These are phyloP conservation scores for Auanema freiburgensis DNA, from an alignment of 2,888 invertebrate species.

Conservation along the genomic window DNA sequence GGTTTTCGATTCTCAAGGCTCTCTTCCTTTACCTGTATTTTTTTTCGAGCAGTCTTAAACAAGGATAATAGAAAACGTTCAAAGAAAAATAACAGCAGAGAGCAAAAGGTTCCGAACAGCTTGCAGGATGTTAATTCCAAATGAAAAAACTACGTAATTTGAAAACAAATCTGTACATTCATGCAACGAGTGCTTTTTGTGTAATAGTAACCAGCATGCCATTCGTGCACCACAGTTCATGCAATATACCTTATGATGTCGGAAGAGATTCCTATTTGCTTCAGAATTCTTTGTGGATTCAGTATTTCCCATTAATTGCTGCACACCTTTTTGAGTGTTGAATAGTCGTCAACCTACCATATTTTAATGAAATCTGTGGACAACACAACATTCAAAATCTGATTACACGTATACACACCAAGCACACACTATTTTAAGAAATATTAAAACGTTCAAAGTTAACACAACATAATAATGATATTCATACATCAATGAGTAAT, in stretches of 20 bases:
- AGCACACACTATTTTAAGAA: no score
- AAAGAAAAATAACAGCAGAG: background rate
- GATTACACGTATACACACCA: no score
- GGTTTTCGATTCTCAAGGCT: background rate
- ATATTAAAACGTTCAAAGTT: no score
- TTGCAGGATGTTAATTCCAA: background rate
- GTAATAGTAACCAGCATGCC: constrained; percentile 1
- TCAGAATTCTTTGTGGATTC: constrained; percentile 12
- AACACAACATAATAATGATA: no score
- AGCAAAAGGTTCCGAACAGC: constrained; percentile 2
- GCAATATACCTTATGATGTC: background rate
- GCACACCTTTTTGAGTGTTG: constrained; percentile 1
- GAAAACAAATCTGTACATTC: background rate
- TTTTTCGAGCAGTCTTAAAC: background rate
- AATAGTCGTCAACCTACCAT: no score
- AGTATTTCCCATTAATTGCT: constrained; percentile 19
- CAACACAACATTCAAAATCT: no score
- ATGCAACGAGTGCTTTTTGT: background rate
- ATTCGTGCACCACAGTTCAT: background rate
- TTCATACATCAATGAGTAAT: no score
- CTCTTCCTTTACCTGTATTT: background rate
- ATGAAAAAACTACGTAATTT: constrained; percentile 3
- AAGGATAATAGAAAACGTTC: background rate
- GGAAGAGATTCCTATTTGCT: background rate
- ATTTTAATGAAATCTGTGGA: no score